Evolutionary conservation across 2,888 invertebrate species (phyloP).

Genomic region (Eurois occulta): DNA sequence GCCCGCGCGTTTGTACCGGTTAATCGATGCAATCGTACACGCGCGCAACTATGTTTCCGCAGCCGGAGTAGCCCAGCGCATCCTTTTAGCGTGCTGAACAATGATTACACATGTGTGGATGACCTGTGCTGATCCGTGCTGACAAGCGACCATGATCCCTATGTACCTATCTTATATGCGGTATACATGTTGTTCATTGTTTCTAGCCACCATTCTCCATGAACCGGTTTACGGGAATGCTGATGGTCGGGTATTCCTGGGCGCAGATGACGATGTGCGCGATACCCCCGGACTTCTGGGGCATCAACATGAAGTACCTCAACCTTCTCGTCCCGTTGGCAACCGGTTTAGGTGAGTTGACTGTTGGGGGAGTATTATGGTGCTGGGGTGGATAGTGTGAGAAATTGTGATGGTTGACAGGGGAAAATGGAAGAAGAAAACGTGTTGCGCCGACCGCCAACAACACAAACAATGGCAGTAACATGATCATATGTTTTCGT

Average conservation of each 20-base stretch:
- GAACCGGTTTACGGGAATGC: constrained; percentile 94
- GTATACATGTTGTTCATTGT: constrained; percentile 38
- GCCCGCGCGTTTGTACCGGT: not conserved
- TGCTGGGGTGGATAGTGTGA: not conserved
- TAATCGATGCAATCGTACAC: constrained; percentile 24
- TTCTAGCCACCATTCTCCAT: constrained; percentile 95
- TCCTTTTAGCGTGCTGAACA: not conserved
- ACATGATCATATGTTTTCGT: not conserved
- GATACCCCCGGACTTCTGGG: constrained; percentile 94
- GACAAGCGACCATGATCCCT: not conserved
- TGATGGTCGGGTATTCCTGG: constrained; percentile 95
- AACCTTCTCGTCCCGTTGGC: constrained; percentile 93
- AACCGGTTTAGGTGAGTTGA: constrained; percentile 92
- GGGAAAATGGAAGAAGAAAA: not conserved
- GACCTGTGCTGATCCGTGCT: constrained; percentile 21
- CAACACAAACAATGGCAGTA: not conserved
- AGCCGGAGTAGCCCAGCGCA: constrained; percentile 1
- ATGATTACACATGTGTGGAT: not conserved
- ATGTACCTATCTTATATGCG: not conserved
- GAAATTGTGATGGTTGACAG: not conserved
- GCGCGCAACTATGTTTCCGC: not conserved
- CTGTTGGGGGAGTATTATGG: not conserved
- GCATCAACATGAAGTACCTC: constrained; percentile 93
- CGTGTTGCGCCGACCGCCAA: not conserved
- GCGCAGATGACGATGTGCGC: constrained; percentile 94